Conservation (phyloP, 2,888 invertebrate genomes). For the Apantesis nais region DNA sequence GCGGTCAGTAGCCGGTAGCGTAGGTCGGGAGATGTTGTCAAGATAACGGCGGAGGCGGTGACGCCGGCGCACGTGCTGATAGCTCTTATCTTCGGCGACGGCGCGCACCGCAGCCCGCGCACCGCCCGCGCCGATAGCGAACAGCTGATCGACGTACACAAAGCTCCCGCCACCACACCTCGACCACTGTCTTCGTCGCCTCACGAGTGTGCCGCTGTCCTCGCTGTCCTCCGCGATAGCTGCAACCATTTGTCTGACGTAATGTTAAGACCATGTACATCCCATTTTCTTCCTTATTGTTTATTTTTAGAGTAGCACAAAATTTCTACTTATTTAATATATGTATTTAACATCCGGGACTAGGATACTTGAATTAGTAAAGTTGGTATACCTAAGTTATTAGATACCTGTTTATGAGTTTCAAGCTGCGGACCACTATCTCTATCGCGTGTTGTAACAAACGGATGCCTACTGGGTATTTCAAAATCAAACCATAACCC, state of each 20-base stretch:
- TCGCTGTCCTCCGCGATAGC: neutral
- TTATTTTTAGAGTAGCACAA: neutral
- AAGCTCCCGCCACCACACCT: constrained; percentile 16
- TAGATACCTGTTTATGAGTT: neutral
- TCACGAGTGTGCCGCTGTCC: neutral
- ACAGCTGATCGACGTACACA: constrained; percentile 51
- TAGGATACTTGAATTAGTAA: neutral
- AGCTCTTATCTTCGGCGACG: constrained; percentile 50
- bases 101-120: constrained; percentile 24
- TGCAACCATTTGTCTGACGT: neutral
- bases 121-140: constrained; percentile 24
- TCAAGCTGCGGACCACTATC: neutral
- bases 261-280: neutral
- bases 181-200: neutral
- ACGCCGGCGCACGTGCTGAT: constrained; percentile 55
- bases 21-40: constrained; percentile 62
- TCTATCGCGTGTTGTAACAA: neutral
- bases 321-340: neutral
- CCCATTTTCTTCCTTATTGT: neutral
- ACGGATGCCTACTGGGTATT: neutral
- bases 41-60: constrained; percentile 48
- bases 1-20: constrained; percentile 32
- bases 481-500: neutral
- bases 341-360: neutral
- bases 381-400: neutral